phyloP scores from a whole-genome alignment of 2,797 vertebrate species.

The Mormyrops attenuatus region DNA sequence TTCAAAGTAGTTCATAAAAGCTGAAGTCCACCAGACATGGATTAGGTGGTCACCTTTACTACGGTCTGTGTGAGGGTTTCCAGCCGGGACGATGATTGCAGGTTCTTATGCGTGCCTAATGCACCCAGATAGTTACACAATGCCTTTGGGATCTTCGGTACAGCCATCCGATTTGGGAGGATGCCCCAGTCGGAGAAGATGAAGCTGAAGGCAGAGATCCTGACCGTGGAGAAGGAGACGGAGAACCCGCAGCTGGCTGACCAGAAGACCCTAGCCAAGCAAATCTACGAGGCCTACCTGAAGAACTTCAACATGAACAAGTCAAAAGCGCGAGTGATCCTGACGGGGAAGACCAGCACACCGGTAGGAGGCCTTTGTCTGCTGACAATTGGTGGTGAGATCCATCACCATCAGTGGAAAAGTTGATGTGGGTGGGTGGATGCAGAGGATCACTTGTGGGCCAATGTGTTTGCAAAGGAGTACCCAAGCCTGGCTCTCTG shows the following conservation, averaged over 20 bases:
- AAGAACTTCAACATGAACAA: conserved; percentile 99
- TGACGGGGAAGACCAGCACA: conserved; percentile 86
- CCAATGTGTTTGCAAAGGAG: neutral
- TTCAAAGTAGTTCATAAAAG: neutral
- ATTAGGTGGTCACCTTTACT: neutral
- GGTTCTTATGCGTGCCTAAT: neutral
- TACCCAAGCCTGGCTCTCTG: neutral
- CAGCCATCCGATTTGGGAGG: conserved; percentile 95
- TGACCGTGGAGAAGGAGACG: conserved; percentile 72
- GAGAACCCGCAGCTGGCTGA: conserved; percentile 77
- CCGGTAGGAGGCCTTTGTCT: conserved; percentile 61
- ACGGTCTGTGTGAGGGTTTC: neutral
- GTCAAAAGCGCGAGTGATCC: conserved; percentile 86
- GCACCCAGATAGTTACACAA: neutral
- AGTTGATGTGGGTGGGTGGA: neutral
- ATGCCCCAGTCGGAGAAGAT: conserved; percentile 98
- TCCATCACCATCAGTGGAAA: neutral
- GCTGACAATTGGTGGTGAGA: neutral
- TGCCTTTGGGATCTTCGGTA: neutral
- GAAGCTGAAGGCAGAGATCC: conserved; percentile 89
- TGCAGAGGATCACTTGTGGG: neutral
- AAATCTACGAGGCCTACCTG: conserved; percentile 91
- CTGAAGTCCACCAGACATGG: neutral
- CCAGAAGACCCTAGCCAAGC: conserved; percentile 85
- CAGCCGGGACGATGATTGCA: neutral